phyloP scores from a whole-genome alignment of 1,140 invertebrate species.

The Megalonaias nervosa region DNA sequence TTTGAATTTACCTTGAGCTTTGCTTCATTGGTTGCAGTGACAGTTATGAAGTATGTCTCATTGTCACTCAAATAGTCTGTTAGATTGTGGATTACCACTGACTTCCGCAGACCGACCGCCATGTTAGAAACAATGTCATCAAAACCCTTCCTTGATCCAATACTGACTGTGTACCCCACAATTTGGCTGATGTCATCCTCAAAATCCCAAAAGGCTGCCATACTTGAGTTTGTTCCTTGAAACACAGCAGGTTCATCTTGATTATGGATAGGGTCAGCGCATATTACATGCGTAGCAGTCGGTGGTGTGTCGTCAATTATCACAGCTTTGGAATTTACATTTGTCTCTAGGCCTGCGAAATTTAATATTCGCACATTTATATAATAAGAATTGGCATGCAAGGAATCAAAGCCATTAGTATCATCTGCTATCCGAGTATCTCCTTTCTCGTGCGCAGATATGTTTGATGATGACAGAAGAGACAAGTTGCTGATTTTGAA shows the following conservation, averaged over 20 bases:
- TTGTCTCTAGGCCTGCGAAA: conserved; percentile 16
- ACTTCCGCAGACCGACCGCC: conserved; percentile 3
- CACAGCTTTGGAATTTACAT: conserved; percentile 15
- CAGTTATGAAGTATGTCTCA: not conserved
- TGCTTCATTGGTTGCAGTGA: conserved; percentile 4
- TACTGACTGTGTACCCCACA: not conserved
- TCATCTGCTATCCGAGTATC: not conserved
- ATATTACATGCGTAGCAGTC: conserved; percentile 12
- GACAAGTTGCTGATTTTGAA: conserved; percentile 1
- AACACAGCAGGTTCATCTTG: conserved; percentile 12
- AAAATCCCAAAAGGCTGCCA: conserved; percentile 26
- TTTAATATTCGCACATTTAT: conserved; percentile 19
- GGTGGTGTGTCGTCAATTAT: conserved; percentile 22
- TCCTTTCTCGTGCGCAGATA: not conserved
- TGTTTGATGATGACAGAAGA: not conserved
- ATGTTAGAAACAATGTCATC: conserved; percentile 9
- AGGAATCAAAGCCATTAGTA: not conserved
- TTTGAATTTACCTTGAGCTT: conserved; percentile 7
- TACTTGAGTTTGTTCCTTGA: conserved; percentile 17
- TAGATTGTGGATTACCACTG: not conserved
- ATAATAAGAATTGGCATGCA: conserved; percentile 7
- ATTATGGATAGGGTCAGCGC: conserved; percentile 14
- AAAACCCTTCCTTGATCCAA: not conserved
- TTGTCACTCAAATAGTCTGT: not conserved
- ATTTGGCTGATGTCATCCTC: conserved; percentile 19